Base-by-base conservation (phyloP, 2,888 invertebrate species). In the Drosophila multiciliata region DNA sequence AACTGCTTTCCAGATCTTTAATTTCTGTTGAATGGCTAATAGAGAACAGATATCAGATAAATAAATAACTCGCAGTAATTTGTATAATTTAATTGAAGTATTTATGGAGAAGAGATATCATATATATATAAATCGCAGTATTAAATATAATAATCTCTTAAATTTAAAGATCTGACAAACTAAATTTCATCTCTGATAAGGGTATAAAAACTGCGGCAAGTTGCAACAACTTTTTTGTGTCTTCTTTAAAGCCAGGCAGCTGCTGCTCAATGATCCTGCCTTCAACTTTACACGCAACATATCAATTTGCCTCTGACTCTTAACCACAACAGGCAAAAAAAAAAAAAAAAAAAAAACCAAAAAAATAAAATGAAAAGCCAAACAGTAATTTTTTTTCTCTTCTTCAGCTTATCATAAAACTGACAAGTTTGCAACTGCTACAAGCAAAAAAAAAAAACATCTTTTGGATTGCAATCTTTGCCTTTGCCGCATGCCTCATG, bases 291-390 rank as follows among this genome's bases (percentile, higher is more conserved):
- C 66, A 38, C 23, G 33, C 49, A 72, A 78, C 78, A 76, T 78
- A 78, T 78, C 78, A 80, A 78, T 78, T 76, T 79, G 77, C 80
- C 74, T 55, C 49, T 58, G 75, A 75, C 79, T 42, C 53, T 61
- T 61, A 59, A 80, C 80, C 77, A 71, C 52, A 79, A 72, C 52
- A 79, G 66, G 32, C 35, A 35, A 17, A 29, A 17, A 49, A 54
- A 20, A 45, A 62, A 45, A 49, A 17, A n/a, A n/a, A n/a, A 61
- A 60, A 52, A 33, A 52, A 54, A 35, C 6, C 42, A 69, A 48
- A 40, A 15, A 20, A 63, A 61, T 38, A 29, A 55, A 55, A 45
- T 8, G n/a, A 64, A 53, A 45, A 64, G 48, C 35, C 35, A 17
- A 20, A n/a, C 15, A n/a, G 9, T 50, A 8, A 32, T 40, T 8